Conservation (phyloP, 2,797 vertebrate species). For the Lacerta viridis region DNA sequence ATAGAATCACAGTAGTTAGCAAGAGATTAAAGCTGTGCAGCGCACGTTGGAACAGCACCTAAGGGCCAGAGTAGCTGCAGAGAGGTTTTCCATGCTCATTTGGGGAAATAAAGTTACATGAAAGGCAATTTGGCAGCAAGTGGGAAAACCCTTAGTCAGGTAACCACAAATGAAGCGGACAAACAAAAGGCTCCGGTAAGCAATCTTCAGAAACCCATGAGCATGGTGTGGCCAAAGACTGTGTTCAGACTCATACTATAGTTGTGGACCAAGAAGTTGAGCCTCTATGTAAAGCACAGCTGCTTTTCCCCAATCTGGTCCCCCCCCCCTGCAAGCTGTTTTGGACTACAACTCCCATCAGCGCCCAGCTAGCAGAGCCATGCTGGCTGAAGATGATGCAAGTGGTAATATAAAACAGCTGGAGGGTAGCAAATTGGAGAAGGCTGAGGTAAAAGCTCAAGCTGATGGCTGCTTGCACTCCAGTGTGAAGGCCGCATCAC, state of each 20-base stretch:
- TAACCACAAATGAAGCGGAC: neutral
- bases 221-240: neutral
- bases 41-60: neutral
- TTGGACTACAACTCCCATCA: too few species aligned
- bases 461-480: neutral
- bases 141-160: slow-evolving; percentile 4
- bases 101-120: slow-evolving; percentile 6
- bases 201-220: slow-evolving; percentile 3
- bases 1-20: neutral
- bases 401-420: too few species aligned
- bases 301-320: too few species aligned
- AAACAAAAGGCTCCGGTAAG: slow-evolving; percentile 7
- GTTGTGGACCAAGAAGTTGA: neutral
- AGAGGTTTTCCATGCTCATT: neutral
- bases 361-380: too few species aligned
- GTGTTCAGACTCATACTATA: neutral
- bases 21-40: neutral
- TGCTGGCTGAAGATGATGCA: too few species aligned
- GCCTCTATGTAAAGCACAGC: neutral
- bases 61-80: neutral
- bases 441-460: neutral
- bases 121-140: neutral
- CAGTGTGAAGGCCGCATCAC: too few species aligned
- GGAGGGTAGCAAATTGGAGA: too few species aligned
- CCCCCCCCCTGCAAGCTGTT: too few species aligned